Evolutionary conservation across 92 coral and sea anemone genomes (phyloP).

Genomic region (Porites divaricata): DNA sequence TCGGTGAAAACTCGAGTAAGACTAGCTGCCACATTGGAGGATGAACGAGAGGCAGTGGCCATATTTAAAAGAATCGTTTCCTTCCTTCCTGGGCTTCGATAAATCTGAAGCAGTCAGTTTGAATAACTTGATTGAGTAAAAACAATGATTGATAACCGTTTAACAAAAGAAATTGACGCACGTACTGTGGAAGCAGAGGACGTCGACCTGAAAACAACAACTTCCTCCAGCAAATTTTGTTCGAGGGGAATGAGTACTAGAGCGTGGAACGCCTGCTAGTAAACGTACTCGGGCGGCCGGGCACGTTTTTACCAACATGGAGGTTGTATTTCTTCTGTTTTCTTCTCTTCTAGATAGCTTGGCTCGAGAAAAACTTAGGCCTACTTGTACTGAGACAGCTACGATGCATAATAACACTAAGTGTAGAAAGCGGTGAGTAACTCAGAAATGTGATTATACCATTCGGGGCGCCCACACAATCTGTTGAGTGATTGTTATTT

Average conservation of each 20-base stretch:
- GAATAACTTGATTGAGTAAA: neutral
- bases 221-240: neutral
- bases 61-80: neutral
- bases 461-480: no score
- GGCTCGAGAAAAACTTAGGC: neutral
- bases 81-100: neutral
- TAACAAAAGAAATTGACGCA: neutral
- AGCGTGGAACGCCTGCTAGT: constrained; percentile 14
- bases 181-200: neutral
- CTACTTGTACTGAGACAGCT: neutral
- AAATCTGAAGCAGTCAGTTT: neutral
- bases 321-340: no score
- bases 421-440: neutral
- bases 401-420: neutral
- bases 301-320: neutral
- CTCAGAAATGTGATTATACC: no score
- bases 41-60: constrained; percentile 45
- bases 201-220: neutral
- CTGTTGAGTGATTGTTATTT: no score
- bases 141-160: neutral
- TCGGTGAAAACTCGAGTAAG: constrained; percentile 74
- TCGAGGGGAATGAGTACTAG: constrained; percentile 27
- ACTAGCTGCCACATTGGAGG: constrained; percentile 9
- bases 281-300: neutral
- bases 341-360: neutral